Evolutionary conservation across 2,888 invertebrate genomes (phyloP).

Genomic region (Dasypolia templi): DNA sequence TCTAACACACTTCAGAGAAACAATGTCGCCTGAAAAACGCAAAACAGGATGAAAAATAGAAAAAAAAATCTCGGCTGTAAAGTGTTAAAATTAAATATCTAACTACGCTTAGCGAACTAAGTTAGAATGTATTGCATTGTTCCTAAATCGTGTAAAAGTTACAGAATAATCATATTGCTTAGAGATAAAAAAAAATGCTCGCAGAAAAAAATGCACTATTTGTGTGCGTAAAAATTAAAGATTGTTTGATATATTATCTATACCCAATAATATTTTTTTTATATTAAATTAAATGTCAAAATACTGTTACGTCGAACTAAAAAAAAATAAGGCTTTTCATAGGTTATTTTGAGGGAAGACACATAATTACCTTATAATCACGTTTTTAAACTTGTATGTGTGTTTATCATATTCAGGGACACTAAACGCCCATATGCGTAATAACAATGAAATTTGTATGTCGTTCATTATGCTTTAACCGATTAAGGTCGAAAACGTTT

Average conservation of each 20-base stretch:
- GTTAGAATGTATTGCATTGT: slow-evolving; percentile 86
- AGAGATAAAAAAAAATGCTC: slow-evolving; percentile 74
- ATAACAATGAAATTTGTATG: too few species aligned
- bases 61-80: slow-evolving; percentile 74
- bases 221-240: slow-evolving; percentile 74
- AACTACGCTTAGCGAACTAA: slow-evolving; percentile 81
- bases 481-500: background rate
- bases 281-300: slow-evolving; percentile 61
- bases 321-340: slow-evolving; percentile 16
- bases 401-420: too few species aligned
- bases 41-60: slow-evolving; percentile 67
- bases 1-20: slow-evolving; percentile 40
- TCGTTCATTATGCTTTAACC: too few species aligned
- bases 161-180: slow-evolving; percentile 71
- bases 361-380: background rate
- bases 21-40: slow-evolving; percentile 57
- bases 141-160: slow-evolving; percentile 74
- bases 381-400: background rate
- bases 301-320: slow-evolving; percentile 44
- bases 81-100: slow-evolving; percentile 78
- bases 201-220: slow-evolving; percentile 77
- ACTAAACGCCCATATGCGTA: too few species aligned
- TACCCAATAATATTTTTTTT: slow-evolving; percentile 57
- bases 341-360: background rate
- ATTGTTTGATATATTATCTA: slow-evolving; percentile 64